These are phyloP conservation scores for Lutraria rhynchaena DNA, from an alignment of 1,140 invertebrate genomes.

Conservation along the genomic window DNA sequence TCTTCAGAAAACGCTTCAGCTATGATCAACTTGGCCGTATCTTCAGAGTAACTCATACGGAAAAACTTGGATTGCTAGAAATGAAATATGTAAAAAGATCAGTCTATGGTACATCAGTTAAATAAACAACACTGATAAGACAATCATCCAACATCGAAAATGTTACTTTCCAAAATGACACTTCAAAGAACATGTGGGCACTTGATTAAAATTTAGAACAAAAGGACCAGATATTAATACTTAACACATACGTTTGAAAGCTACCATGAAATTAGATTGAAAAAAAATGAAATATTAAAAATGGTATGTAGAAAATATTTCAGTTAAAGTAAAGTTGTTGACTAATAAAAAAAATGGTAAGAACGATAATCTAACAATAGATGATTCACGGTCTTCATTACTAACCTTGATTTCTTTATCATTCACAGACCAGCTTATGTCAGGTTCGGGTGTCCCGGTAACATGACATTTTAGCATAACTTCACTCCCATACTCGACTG, in stretches of 20 bases:
- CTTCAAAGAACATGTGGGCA: too few species aligned
- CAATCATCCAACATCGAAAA: too few species aligned
- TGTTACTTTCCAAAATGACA: too few species aligned
- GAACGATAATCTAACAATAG: background rate
- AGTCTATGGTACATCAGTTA: background rate
- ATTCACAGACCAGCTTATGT: constrained; percentile 75
- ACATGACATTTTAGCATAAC: constrained; percentile 81
- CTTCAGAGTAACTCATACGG: constrained; percentile 69
- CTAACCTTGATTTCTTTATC: constrained; percentile 74
- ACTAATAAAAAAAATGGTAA: background rate
- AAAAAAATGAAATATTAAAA: too few species aligned
- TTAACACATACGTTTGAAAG: too few species aligned
- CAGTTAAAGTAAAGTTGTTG: too few species aligned
- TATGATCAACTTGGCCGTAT: constrained; percentile 86
- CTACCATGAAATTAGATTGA: too few species aligned
- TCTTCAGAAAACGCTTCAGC: constrained; percentile 98
- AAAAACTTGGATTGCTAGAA: constrained; percentile 77
- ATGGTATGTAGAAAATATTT: too few species aligned
- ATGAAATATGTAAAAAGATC: background rate
- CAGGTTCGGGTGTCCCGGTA: constrained; percentile 72
- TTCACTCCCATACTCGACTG: constrained; percentile 78
- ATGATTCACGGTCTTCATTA: background rate
- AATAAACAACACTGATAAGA: background rate
- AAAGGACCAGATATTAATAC: too few species aligned
- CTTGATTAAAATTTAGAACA: too few species aligned